Conservation (phyloP, 2,888 invertebrate genomes). For the Euplexia lucipara region DNA sequence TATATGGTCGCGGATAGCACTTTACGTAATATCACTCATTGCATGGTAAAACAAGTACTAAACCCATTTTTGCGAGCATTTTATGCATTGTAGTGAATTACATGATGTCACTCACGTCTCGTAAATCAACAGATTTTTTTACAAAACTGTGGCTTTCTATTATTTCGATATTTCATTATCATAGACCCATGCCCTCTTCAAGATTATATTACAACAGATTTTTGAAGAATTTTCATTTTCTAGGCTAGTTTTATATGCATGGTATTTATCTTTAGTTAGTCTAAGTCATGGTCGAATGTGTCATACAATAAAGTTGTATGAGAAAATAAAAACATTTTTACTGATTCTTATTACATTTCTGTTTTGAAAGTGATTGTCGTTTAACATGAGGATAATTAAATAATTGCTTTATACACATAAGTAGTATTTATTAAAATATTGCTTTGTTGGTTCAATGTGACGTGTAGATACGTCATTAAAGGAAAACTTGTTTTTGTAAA, state of each 20-base stretch:
- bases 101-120: conserved; percentile 24
- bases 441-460: too few relatives aligned
- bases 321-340: conserved; percentile 36
- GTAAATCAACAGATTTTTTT: conserved; percentile 43
- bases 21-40: conserved; percentile 52
- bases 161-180: conserved; percentile 13
- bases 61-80: conserved; percentile 55
- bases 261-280: conserved; percentile 32
- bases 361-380: neutral
- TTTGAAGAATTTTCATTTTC: conserved; percentile 39
- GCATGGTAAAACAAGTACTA: conserved; percentile 53
- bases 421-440: too few relatives aligned
- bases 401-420: too few relatives aligned
- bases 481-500: too few relatives aligned
- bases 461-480: too few relatives aligned
- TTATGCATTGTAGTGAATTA: conserved; percentile 56
- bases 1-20: conserved; percentile 27
- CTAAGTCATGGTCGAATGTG: conserved; percentile 55
- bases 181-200: conserved; percentile 13
- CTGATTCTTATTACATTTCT: conserved; percentile 9
- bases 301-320: conserved; percentile 31
- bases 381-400: conserved; percentile 4
- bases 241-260: conserved; percentile 45
- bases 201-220: conserved; percentile 47
- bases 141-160: conserved; percentile 15